Evolutionary conservation across 2,888 invertebrate genomes (phyloP).

Genomic region (Axea sp.): DNA sequence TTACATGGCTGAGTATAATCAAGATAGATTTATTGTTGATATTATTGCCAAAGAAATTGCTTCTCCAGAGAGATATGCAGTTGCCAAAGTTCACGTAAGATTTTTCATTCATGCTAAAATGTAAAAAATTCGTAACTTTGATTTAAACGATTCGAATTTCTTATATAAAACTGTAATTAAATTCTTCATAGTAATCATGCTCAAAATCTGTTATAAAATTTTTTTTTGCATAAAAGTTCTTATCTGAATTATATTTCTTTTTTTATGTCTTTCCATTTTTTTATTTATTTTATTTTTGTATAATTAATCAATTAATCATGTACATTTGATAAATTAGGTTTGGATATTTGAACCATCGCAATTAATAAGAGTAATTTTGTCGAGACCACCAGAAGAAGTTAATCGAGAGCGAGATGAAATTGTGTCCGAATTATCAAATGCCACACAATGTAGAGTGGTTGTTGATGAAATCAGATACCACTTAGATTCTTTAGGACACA

Average conservation of each 20-base stretch:
- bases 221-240: too few relatives aligned
- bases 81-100: conserved; percentile 89
- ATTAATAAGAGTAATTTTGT: conserved; percentile 90
- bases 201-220: too few relatives aligned
- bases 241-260: too few relatives aligned
- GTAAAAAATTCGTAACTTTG: too few relatives aligned
- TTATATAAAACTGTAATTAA: too few relatives aligned
- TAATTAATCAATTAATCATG: too few relatives aligned
- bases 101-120: too few relatives aligned
- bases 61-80: conserved; percentile 88
- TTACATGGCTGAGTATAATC: conserved; percentile 93
- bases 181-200: too few relatives aligned
- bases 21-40: conserved; percentile 91
- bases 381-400: conserved; percentile 89
- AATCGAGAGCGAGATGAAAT: conserved; percentile 86
- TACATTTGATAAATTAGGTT: too few relatives aligned
- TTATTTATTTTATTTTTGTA: too few relatives aligned
- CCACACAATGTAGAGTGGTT: conserved; percentile 88
- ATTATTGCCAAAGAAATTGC: conserved; percentile 91
- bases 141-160: too few relatives aligned
- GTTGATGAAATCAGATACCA: conserved; percentile 89
- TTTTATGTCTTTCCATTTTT: too few relatives aligned
- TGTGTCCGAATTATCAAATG: conserved; percentile 86
- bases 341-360: conserved; percentile 94
- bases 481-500: conserved; percentile 83